Percentiles rank a stretch among this genome's conserved stretches.
These are phyloP conservation scores for Eudemis profundana DNA, from an alignment of 2,888 invertebrate genomes.

Conservation along the genomic window DNA sequence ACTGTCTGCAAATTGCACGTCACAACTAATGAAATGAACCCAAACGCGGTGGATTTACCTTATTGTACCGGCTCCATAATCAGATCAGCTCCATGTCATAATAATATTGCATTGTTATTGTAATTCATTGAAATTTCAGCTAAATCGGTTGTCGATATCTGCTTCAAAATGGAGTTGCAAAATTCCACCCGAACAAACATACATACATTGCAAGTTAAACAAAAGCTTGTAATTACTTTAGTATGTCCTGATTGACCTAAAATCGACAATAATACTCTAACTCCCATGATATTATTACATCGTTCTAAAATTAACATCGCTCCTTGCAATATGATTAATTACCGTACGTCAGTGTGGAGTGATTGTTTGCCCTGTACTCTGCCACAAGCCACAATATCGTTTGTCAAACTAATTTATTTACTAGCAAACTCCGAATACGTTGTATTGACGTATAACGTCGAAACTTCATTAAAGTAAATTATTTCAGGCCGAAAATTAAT, in stretches of 20 bases:
- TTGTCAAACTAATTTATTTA: constrained; percentile 44
- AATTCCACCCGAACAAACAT: too few relatives aligned
- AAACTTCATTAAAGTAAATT: constrained; percentile 37
- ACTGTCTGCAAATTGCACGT: too few relatives aligned
- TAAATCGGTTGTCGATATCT: too few relatives aligned
- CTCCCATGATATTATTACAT: not conserved
- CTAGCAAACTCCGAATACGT: constrained; percentile 26
- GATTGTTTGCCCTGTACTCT: constrained; percentile 36
- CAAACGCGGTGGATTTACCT: too few relatives aligned
- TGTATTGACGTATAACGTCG: constrained; percentile 38
- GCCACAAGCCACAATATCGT: constrained; percentile 40
- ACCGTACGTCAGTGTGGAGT: constrained; percentile 32
- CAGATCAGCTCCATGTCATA: too few relatives aligned
- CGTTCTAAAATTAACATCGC: constrained; percentile 12
- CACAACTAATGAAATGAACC: too few relatives aligned
- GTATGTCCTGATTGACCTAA: not conserved
- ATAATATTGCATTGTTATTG: too few relatives aligned
- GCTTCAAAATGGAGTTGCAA: too few relatives aligned
- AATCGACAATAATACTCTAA: not conserved
- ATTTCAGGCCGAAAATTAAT: constrained; percentile 24
- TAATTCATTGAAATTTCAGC: too few relatives aligned
- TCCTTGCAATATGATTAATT: constrained; percentile 42
- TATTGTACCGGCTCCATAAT: too few relatives aligned
- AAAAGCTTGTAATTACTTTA: too few relatives aligned
- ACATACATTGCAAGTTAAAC: too few relatives aligned